Percentiles rank a stretch among this genome's conserved stretches.
Evolutionary conservation across 2,113 vertebrate genomes (phyloP).

Genomic region (Cygnus buccinator): DNA sequence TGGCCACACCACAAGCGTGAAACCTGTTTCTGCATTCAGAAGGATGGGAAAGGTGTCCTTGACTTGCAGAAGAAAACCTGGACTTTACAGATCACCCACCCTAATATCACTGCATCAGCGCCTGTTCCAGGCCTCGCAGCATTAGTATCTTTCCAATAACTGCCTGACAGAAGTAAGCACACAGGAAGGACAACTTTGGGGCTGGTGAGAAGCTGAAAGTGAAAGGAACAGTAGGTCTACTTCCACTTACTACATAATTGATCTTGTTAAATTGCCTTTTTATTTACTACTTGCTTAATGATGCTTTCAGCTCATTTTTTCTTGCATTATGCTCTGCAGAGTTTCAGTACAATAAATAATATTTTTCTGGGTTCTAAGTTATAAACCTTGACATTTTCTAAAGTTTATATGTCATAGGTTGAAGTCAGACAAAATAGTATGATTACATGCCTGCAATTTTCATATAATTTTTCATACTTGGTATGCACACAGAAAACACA

Average conservation of each 20-base stretch:
- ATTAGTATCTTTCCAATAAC: not conserved
- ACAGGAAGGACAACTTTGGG: not conserved
- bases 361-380: not conserved
- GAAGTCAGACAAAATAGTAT: not conserved
- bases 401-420: not conserved
- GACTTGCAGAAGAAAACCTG: not conserved
- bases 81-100: not conserved
- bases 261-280: not conserved
- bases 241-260: not conserved
- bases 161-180: not conserved
- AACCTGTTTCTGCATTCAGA: not conserved
- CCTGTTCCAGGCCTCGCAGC: not conserved
- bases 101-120: not conserved
- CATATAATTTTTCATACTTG: not conserved
- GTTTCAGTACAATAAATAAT: not conserved
- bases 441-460: not conserved
- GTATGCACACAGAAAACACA: not conserved
- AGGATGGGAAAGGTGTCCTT: not conserved
- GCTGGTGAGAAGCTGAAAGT: not conserved
- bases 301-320: not conserved
- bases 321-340: not conserved
- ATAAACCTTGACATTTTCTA: not conserved
- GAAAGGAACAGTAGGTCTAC: not conserved
- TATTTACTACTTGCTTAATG: not conserved
- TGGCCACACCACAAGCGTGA: not conserved